phyloP scores from a whole-genome alignment of 2,113 vertebrate genomes.

The Pygathrix nemaeus region DNA sequence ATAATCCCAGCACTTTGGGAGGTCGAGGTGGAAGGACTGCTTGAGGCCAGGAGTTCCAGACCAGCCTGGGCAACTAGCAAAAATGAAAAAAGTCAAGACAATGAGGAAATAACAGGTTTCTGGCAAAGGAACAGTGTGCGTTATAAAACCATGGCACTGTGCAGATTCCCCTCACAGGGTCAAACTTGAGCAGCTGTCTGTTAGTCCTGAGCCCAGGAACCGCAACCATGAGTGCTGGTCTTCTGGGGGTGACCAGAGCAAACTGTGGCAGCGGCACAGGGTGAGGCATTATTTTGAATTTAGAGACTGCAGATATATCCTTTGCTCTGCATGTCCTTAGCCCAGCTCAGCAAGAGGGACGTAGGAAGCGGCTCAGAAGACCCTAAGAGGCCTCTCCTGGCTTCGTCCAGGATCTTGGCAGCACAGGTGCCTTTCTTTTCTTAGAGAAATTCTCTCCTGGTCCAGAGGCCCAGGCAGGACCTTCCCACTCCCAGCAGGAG shows the following conservation, averaged over 20 bases:
- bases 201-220: not conserved
- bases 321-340: not conserved
- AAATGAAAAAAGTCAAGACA: not conserved
- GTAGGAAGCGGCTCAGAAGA: not conserved
- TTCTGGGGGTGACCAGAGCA: not conserved
- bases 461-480: not conserved
- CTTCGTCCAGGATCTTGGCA: not conserved
- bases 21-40: too few species aligned
- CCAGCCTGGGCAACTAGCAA: not conserved
- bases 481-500: not conserved
- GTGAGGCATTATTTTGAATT: not conserved
- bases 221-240: not conserved
- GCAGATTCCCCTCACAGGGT: not conserved
- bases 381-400: not conserved
- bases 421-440: not conserved
- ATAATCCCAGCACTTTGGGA: too few species aligned
- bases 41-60: too few species aligned
- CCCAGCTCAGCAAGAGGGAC: not conserved
- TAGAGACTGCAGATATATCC: not conserved
- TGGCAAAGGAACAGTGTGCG: not conserved
- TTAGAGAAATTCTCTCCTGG: not conserved
- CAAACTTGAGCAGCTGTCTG: not conserved
- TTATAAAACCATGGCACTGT: not conserved
- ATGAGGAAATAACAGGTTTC: not conserved
- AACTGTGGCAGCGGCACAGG: not conserved